Percentiles rank a stretch among this genome's conserved stretches.
These are phyloP conservation scores for Archaeoteleia sp. DNA, from an alignment of 2,888 invertebrate genomes.

Conservation along the genomic window DNA sequence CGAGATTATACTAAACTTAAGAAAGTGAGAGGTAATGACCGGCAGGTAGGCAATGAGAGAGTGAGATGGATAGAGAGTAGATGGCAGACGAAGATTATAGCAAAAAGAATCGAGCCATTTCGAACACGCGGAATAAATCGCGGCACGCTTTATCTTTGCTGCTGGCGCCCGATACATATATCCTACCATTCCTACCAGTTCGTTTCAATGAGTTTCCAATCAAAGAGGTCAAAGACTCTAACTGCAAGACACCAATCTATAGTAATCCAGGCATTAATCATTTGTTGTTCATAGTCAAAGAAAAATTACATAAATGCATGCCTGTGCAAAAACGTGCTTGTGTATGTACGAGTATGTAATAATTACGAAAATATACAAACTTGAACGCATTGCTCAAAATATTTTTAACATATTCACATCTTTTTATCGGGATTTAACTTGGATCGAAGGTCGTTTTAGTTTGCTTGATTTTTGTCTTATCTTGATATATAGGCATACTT, in stretches of 20 bases:
- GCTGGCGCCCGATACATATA: constrained; percentile 49
- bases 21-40: constrained; percentile 23
- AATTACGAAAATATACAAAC: too few relatives aligned
- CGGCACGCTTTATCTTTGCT: constrained; percentile 42
- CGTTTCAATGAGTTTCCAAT: constrained; percentile 53
- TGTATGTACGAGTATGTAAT: too few relatives aligned
- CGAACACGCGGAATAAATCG: constrained; percentile 50
- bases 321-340: too few relatives aligned
- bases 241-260: constrained; percentile 43
- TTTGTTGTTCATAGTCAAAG: constrained; percentile 17
- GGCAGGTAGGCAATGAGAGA: background rate
- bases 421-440: too few relatives aligned
- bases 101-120: constrained; percentile 48
- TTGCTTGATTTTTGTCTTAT: too few relatives aligned
- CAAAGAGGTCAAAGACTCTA: constrained; percentile 50
- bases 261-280: constrained; percentile 40
- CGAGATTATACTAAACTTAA: constrained; percentile 44
- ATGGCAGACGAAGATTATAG: constrained; percentile 35
- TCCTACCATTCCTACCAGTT: constrained; percentile 43
- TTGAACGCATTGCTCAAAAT: too few relatives aligned
- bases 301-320: constrained; percentile 27
- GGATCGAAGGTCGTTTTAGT: too few relatives aligned
- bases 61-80: constrained; percentile 2
- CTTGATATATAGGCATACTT: too few relatives aligned
- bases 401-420: too few relatives aligned